A percentile compares a stretch with the other conserved stretches of the same genome.
Evolutionary conservation across 2,888 invertebrate genomes (phyloP).

Genomic region (Coenonympha glycerion): DNA sequence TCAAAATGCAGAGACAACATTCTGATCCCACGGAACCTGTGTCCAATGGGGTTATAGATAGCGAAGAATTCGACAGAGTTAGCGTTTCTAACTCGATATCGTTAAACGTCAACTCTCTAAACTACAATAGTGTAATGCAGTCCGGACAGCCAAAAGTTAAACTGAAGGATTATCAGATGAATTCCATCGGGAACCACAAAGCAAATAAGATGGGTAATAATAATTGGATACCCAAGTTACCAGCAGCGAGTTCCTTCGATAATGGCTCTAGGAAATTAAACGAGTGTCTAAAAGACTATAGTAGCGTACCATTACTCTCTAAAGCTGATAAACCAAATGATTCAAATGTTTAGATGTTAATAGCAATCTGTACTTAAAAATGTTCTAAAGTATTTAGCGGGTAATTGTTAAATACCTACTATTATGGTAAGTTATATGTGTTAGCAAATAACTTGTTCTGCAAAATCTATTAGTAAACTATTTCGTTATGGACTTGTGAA

Average conservation of each 20-base stretch:
- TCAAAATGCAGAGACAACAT: constrained; percentile 57
- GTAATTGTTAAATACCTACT: background rate
- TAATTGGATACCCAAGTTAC: constrained; percentile 67
- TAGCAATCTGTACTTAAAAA: constrained; percentile 1
- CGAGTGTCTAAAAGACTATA: constrained; percentile 64
- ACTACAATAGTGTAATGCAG: constrained; percentile 52
- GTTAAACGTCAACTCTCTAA: constrained; percentile 57
- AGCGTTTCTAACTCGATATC: constrained; percentile 60
- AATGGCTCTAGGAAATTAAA: constrained; percentile 55
- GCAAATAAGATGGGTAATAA: constrained; percentile 67
- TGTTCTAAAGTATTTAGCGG: background rate
- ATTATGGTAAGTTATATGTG: background rate
- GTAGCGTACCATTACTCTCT: constrained; percentile 66
- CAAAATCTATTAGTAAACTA: background rate
- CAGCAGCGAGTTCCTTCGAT: constrained; percentile 67
- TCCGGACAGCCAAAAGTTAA: constrained; percentile 57
- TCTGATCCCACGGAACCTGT: constrained; percentile 59
- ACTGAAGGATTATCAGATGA: constrained; percentile 57
- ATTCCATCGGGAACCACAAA: constrained; percentile 54
- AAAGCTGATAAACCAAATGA: constrained; percentile 64
- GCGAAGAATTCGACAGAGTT: constrained; percentile 46
- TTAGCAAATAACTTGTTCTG: background rate
- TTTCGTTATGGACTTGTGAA: background rate
- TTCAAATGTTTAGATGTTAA: constrained; percentile 53
- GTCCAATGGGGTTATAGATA: constrained; percentile 53